Conservation (phyloP, 2,888 invertebrate genomes). For the Nomada flava region DNA sequence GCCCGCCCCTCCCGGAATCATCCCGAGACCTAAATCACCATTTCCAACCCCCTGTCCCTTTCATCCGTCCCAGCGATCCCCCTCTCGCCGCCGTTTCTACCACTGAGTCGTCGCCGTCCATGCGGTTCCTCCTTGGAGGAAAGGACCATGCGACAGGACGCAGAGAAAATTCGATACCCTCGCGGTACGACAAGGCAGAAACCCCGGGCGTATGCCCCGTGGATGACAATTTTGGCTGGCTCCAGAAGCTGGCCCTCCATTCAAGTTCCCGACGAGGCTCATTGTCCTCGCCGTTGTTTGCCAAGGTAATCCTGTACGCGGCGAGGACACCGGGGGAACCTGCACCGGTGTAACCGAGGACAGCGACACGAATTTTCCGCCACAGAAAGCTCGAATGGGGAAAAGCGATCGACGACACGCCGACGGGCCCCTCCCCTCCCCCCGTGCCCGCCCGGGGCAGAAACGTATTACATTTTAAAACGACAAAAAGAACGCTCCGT, state of each 20-base stretch:
- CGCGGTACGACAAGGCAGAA: constrained; percentile 73
- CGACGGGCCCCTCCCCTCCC: constrained; percentile 1
- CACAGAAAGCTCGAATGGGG: constrained; percentile 81
- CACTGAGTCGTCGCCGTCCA: neutral
- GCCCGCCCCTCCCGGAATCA: constrained; percentile 47
- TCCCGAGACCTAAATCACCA: constrained; percentile 55
- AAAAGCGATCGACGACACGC: constrained; percentile 72
- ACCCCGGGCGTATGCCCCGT: constrained; percentile 61
- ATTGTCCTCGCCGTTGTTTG: constrained; percentile 81
- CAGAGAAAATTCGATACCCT: constrained; percentile 80
- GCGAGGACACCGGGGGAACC: constrained; percentile 43
- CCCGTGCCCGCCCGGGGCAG: constrained; percentile 70
- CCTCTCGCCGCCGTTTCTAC: neutral
- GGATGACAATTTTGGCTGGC: constrained; percentile 75
- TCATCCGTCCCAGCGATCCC: constrained; percentile 7
- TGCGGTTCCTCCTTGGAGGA: constrained; percentile 36
- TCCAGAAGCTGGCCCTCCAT: constrained; percentile 47
- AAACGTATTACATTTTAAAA: constrained; percentile 83
- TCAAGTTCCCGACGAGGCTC: constrained; percentile 68
- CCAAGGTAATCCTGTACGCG: constrained; percentile 79
- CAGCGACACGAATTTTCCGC: constrained; percentile 82
- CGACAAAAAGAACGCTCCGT: constrained; percentile 78
- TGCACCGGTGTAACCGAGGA: constrained; percentile 34
- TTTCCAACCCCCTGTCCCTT: constrained; percentile 53
- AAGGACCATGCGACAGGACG: constrained; percentile 63